phyloP scores from a whole-genome alignment of 2,888 invertebrate genomes.

The Noctua comes region DNA sequence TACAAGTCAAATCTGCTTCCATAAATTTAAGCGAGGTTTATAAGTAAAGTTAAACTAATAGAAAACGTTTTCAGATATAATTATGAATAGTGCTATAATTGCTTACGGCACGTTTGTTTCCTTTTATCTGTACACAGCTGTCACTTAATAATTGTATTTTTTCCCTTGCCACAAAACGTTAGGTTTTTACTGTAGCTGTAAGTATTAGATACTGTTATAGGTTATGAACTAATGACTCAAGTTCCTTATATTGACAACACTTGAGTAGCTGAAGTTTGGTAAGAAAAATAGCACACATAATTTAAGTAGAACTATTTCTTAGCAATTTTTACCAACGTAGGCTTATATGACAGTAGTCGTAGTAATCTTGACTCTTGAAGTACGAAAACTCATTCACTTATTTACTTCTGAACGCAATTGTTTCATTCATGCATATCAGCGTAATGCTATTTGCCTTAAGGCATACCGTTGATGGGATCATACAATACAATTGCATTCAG shows the following conservation, averaged over 20 bases:
- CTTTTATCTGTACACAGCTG: background rate
- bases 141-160: background rate
- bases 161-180: background rate
- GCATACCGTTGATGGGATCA: background rate
- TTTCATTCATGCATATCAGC: background rate
- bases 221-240: background rate
- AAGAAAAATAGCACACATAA: background rate
- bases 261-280: background rate
- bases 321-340: background rate
- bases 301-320: background rate
- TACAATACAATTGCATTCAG: background rate
- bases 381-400: background rate
- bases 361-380: background rate
- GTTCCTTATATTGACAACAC: background rate
- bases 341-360: background rate
- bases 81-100: conserved; percentile 7
- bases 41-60: background rate
- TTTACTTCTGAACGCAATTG: background rate
- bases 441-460: background rate
- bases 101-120: background rate
- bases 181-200: background rate
- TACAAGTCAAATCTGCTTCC: background rate
- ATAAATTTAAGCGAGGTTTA: background rate
- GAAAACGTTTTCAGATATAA: background rate
- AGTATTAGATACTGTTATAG: background rate